Base-by-base conservation (phyloP, 2,797 vertebrate genomes). In the Coranthus polyacanthus region DNA sequence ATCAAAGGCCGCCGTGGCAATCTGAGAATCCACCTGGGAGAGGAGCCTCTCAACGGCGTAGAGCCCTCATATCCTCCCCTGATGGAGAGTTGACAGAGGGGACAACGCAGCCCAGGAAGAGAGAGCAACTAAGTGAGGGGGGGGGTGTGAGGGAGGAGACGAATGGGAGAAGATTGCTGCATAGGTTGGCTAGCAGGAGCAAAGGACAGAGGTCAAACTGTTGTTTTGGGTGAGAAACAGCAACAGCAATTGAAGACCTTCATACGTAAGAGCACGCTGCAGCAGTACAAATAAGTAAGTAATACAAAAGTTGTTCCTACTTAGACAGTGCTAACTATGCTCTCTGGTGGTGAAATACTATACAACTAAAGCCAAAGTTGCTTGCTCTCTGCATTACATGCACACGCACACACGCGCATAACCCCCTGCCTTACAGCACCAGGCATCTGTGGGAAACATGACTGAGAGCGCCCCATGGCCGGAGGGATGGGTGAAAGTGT, bases 1-100 rank as follows among this genome's bases (percentile, higher is more conserved):
- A 90, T 93, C 90, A 91, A 92, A 94, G 88, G 83, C 83, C 0
- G 42, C 78, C 39, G 46, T 45, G 5, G 89, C 76, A 88, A 88
- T 62, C 80, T 56, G 84, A 91, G 83, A 91, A 84, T 82, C 83
- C 89, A 81, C 81, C 81, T 85, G 84, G 87, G 89, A 92, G 69
- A 81, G 57, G 68, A 81, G 74, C 72, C 83, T 87, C 79, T 87
- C 85, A 82, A 34, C 78, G 78, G 79, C 67, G 12, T 53, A 39
- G 51, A 87, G 83, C 77, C 82, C 86, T 85, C 85, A 78, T 79
- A 84, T 84, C 81, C 84, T 81, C 53, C 72, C 60, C 79, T 57
- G 84, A 80, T 69, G 79, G 77, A 78, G 84, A 80, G 85, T 84
- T 82, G 72, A 85, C 79, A 66, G 88, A 84, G 66, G 65, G 77